These are phyloP conservation scores for Microctenopoma steveboyesi DNA, from an alignment of 2,797 vertebrate species.

Conservation along the genomic window DNA sequence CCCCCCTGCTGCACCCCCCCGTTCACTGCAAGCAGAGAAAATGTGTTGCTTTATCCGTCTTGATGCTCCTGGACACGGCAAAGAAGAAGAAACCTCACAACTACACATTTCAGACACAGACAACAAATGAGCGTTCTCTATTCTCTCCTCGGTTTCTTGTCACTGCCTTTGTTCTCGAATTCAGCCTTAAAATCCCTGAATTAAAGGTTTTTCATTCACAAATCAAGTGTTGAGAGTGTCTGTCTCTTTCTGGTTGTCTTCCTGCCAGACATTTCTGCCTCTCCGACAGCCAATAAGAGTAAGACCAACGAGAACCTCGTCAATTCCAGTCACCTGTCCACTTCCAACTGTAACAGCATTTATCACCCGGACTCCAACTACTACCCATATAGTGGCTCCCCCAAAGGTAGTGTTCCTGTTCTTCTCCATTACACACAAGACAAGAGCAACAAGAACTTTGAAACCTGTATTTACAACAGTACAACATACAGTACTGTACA, in stretches of 20 bases:
- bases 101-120: not conserved
- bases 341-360: constrained; percentile 88
- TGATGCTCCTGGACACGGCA: not conserved
- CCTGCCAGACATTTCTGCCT: constrained; percentile 50
- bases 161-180: not conserved
- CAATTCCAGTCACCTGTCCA: constrained; percentile 87
- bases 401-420: constrained; percentile 84
- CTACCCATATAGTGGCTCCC: constrained; percentile 90
- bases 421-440: not conserved
- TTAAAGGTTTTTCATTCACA: not conserved
- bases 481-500: not conserved
- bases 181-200: not conserved
- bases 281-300: constrained; percentile 84
- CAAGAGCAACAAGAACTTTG: not conserved
- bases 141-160: not conserved
- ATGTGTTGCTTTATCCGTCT: constrained; percentile 18
- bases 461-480: not conserved
- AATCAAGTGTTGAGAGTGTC: not conserved
- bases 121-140: not conserved
- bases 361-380: constrained; percentile 92
- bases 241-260: not conserved
- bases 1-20: constrained; percentile 48
- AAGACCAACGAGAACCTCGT: constrained; percentile 93
- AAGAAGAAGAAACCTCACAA: not conserved
- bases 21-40: constrained; percentile 74